Evolutionary conservation across 1,140 invertebrate genomes (phyloP).

Genomic region (Hypsibius dujardini): DNA sequence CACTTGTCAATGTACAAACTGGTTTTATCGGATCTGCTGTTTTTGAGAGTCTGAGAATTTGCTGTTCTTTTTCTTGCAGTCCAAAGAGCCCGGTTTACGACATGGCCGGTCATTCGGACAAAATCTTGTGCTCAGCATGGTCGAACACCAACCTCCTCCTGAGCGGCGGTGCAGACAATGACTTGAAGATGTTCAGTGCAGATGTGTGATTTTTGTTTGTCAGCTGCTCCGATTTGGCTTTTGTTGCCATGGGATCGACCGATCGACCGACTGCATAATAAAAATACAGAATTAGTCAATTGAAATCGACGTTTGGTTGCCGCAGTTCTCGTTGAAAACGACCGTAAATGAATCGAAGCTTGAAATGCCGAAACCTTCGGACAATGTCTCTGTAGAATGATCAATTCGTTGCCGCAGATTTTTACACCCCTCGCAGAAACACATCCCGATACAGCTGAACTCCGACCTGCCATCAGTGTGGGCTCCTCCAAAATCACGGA

Average conservation of each 20-base stretch:
- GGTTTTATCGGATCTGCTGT: too few species aligned
- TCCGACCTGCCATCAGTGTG: too few species aligned
- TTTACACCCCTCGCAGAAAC: too few species aligned
- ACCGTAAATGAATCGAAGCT: too few species aligned
- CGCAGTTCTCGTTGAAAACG: neutral
- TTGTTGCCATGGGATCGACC: neutral
- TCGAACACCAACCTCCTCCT: constrained; percentile 62
- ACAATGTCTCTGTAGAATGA: neutral
- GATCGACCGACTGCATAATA: neutral
- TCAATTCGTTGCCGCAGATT: too few species aligned
- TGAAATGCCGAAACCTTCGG: neutral
- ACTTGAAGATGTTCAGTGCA: constrained; percentile 68
- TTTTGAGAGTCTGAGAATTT: too few species aligned
- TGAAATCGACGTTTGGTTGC: too few species aligned
- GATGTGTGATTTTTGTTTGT: constrained; percentile 25
- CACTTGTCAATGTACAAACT: too few species aligned
- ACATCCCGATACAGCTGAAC: too few species aligned
- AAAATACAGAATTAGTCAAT: too few species aligned
- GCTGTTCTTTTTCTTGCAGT: constrained; percentile 45
- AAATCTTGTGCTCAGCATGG: constrained; percentile 85
- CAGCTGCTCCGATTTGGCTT: constrained; percentile 15
- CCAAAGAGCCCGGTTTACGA: constrained; percentile 79
- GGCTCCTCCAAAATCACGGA: too few species aligned
- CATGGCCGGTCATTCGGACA: constrained; percentile 78
- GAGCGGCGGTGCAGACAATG: constrained; percentile 81